These are phyloP conservation scores for Nyctereutes procyonoides DNA, from an alignment of 2,113 vertebrate species.

Conservation along the genomic window DNA sequence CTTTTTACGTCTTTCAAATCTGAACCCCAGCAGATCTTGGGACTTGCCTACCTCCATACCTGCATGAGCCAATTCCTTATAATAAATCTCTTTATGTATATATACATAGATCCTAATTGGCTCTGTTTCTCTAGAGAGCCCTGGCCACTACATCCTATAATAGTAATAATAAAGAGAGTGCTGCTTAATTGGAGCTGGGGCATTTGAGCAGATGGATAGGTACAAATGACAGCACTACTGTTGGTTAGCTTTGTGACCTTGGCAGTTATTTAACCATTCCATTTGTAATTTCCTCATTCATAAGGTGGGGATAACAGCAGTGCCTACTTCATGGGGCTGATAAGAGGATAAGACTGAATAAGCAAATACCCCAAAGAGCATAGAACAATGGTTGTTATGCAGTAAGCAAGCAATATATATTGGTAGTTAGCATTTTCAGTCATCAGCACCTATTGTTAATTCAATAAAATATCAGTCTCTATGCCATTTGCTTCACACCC, in stretches of 20 bases:
- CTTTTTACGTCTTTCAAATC: neutral
- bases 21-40: neutral
- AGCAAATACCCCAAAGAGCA: neutral
- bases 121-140: neutral
- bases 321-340: neutral
- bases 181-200: neutral
- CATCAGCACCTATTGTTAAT: neutral
- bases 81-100: neutral
- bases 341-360: neutral
- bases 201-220: neutral
- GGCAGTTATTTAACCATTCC: neutral
- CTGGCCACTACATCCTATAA: neutral
- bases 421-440: neutral
- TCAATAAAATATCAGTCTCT: neutral
- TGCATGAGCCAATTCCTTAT: neutral
- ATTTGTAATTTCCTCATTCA: neutral
- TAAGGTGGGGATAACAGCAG: neutral
- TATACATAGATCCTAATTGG: neutral
- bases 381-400: neutral
- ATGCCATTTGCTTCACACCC: neutral
- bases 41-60: neutral
- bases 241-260: neutral
- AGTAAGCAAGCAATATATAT: neutral
- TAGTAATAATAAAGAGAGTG: neutral
- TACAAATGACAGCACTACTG: neutral